A percentile compares a stretch with the other conserved stretches of the same genome.
Conservation (phyloP, 2,797 vertebrate genomes). For the Hemibagrus guttatus region DNA sequence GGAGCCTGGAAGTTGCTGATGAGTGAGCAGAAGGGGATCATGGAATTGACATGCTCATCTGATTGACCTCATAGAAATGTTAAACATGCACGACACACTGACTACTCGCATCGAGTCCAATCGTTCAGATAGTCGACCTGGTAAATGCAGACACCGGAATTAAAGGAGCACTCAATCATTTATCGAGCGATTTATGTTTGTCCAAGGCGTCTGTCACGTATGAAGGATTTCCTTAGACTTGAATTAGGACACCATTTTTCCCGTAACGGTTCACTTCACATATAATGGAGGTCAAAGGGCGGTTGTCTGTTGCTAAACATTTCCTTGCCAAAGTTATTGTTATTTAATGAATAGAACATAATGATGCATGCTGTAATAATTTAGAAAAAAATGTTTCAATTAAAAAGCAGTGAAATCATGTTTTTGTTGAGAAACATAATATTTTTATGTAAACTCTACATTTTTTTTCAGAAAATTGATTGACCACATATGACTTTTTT, state of each 20-base stretch:
- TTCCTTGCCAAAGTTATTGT: not conserved
- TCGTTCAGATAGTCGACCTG: not conserved
- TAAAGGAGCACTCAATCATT: not conserved
- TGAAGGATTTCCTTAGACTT: not conserved
- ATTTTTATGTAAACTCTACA: no score
- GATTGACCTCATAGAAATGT: slow-evolving; percentile 59
- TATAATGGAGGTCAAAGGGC: not conserved
- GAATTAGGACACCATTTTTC: not conserved
- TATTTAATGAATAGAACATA: not conserved
- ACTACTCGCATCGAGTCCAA: slow-evolving; percentile 19
- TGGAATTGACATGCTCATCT: slow-evolving; percentile 45
- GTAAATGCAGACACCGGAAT: not conserved
- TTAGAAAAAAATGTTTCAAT: not conserved
- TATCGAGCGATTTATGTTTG: not conserved
- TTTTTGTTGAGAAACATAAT: no score
- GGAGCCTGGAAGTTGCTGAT: slow-evolving; percentile 70
- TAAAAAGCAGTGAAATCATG: no score
- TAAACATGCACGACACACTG: slow-evolving; percentile 48
- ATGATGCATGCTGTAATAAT: no score
- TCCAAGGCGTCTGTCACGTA: not conserved
- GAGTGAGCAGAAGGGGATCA: slow-evolving; percentile 66
- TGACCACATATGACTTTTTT: no score
- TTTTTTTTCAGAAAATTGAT: no score
- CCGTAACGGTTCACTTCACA: not conserved
- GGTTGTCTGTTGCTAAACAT: not conserved